A percentile compares a stretch with the other conserved stretches of the same genome.
Conservation (phyloP, 2,888 invertebrate genomes). For the Agriopis leucophaearia region DNA sequence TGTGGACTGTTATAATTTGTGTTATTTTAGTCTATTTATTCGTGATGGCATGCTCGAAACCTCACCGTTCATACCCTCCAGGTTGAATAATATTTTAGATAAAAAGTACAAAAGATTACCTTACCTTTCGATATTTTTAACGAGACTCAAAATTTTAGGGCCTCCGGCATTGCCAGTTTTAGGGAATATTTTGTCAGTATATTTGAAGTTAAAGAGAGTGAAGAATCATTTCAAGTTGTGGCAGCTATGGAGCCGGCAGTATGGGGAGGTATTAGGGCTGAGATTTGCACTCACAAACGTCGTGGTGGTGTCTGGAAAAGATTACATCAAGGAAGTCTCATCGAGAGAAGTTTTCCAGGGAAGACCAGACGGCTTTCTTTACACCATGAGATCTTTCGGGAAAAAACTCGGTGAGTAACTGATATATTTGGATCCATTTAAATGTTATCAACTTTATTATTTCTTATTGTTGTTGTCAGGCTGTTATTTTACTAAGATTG, state of each 20-base stretch:
- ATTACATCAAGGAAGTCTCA: conserved; percentile 88
- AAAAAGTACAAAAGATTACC: neutral
- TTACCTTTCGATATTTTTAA: neutral
- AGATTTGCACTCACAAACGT: conserved; percentile 87
- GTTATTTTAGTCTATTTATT: conserved; percentile 48
- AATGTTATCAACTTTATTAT: neutral
- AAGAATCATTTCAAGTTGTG: conserved; percentile 87
- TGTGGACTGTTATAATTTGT: conserved; percentile 53
- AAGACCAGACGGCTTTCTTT: conserved; percentile 91
- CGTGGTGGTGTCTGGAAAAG: conserved; percentile 88
- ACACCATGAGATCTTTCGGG: conserved; percentile 89
- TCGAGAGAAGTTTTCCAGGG: conserved; percentile 89
- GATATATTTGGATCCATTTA: neutral
- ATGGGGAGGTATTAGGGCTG: conserved; percentile 89
- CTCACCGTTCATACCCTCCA: conserved; percentile 56
- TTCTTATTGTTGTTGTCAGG: neutral
- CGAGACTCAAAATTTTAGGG: conserved; percentile 61
- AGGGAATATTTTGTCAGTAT: conserved; percentile 72
- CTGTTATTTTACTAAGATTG: neutral
- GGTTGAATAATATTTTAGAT: conserved; percentile 47
- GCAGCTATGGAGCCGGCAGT: conserved; percentile 83
- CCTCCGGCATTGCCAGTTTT: conserved; percentile 69
- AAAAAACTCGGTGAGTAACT: conserved; percentile 87
- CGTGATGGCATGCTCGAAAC: conserved; percentile 40
- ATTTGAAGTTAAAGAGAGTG: conserved; percentile 59